These are phyloP conservation scores for Acanthoscelides obtectus DNA, from an alignment of 2,888 invertebrate species.

Conservation along the genomic window DNA sequence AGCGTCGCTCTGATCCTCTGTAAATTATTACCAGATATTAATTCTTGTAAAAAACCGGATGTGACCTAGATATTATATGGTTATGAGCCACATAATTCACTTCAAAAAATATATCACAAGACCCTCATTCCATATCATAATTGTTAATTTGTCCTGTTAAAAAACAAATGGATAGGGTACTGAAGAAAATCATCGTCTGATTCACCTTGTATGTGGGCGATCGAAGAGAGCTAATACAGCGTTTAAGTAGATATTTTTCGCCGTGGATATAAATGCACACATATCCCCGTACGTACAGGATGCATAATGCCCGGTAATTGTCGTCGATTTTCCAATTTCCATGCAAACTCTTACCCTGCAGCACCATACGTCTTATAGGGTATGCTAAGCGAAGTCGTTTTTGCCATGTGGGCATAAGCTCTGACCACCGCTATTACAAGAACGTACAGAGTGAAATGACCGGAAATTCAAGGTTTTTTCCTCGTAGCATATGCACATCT, in stretches of 20 bases:
- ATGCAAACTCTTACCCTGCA: not conserved
- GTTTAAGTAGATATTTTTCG: not conserved
- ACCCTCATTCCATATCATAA: no score
- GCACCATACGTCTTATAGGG: not conserved
- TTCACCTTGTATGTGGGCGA: not conserved
- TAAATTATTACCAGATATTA: no score
- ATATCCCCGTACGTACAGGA: not conserved
- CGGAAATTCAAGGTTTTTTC: no score
- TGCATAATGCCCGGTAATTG: not conserved
- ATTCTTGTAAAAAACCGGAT: no score
- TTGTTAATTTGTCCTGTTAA: no score
- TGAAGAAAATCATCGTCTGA: no score
- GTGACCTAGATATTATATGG: no score
- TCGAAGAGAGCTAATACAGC: not conserved
- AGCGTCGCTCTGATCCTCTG: no score
- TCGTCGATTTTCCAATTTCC: not conserved
- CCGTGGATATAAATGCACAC: not conserved
- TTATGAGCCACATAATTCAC: no score
- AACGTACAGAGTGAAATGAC: not conserved
- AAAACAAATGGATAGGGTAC: no score
- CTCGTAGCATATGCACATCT: no score
- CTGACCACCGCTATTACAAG: not conserved
- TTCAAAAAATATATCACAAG: no score
- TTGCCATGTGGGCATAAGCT: not conserved
- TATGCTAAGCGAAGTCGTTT: not conserved